These are phyloP conservation scores for Dreissena rostriformis DNA, from an alignment of 1,140 invertebrate species.

Conservation along the genomic window DNA sequence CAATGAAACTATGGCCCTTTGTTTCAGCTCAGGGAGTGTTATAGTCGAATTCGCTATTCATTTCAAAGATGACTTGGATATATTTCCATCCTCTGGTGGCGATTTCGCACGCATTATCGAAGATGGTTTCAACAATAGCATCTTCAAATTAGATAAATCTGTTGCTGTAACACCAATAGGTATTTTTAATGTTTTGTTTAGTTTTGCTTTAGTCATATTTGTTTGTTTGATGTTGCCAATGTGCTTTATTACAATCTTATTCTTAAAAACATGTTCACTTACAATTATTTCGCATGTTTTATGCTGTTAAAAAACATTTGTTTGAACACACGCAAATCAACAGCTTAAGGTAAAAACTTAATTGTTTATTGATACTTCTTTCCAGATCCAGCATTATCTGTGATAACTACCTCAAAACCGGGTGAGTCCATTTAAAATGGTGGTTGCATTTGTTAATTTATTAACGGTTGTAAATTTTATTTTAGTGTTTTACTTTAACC, in stretches of 20 bases:
- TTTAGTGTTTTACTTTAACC: too few species aligned
- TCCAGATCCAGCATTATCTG: constrained; percentile 51
- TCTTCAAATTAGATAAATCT: constrained; percentile 31
- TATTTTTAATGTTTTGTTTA: background rate
- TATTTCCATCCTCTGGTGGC: constrained; percentile 9
- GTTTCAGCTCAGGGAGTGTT: constrained; percentile 58
- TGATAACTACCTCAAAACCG: constrained; percentile 52
- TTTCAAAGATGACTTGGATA: constrained; percentile 40
- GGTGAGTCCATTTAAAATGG: constrained; percentile 11
- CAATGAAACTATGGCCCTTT: background rate
- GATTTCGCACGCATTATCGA: constrained; percentile 25
- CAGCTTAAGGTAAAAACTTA: too few species aligned
- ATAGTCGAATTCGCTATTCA: constrained; percentile 53
- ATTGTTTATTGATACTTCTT: background rate
- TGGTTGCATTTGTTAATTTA: too few species aligned
- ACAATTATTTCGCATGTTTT: too few species aligned
- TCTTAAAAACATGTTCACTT: too few species aligned
- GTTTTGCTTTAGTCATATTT: too few species aligned
- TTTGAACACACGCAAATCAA: too few species aligned
- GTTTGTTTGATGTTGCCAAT: too few species aligned
- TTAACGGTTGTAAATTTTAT: too few species aligned
- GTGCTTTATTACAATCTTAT: too few species aligned
- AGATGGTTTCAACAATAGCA: constrained; percentile 33
- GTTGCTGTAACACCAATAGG: constrained; percentile 33
- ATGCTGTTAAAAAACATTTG: too few species aligned